Evolutionary conservation across 2,888 invertebrate species (phyloP).

Genomic region (Gymnosoma rotundatum): DNA sequence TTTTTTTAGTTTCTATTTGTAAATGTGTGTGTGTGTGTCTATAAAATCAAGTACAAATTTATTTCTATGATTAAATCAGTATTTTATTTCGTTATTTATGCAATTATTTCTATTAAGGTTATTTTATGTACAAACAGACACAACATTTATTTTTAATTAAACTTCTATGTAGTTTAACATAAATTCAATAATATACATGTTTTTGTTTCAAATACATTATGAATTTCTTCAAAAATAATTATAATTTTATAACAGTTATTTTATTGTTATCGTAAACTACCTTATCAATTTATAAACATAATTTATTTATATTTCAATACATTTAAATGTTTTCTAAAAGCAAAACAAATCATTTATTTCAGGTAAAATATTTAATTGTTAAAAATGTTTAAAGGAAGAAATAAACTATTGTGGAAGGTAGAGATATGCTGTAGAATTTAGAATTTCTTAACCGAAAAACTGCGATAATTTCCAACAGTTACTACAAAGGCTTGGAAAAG

Average conservation of each 20-base stretch:
- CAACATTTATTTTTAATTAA: slow-evolving; percentile 49
- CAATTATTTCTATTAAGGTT: slow-evolving; percentile 14
- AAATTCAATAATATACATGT: too few relatives aligned
- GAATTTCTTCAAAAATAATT: not conserved
- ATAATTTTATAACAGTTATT: slow-evolving; percentile 15
- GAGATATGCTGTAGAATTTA: too few relatives aligned
- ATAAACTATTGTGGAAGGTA: too few relatives aligned
- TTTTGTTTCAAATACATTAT: not conserved
- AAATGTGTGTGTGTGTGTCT: not conserved
- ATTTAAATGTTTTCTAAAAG: slow-evolving; percentile 17
- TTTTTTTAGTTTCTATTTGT: not conserved
- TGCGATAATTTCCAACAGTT: too few relatives aligned
- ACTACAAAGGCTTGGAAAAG: too few relatives aligned
- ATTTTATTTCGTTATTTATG: slow-evolving; percentile 11
- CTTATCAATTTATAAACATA: slow-evolving; percentile 15
- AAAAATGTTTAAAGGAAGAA: not conserved
- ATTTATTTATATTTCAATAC: not conserved
- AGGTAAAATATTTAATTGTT: slow-evolving; percentile 9
- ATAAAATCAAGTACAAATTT: slow-evolving; percentile 36
- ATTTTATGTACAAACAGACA: slow-evolving; percentile 36
- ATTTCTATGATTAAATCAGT: not conserved
- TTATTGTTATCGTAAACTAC: not conserved
- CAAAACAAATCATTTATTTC: slow-evolving; percentile 21
- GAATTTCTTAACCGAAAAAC: too few relatives aligned
- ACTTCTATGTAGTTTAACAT: slow-evolving; percentile 26